Evolutionary conservation across 2,888 invertebrate species (phyloP), one percentile per base, ranked within the genome.

Genomic region (Drosophila lacicola): DNA sequence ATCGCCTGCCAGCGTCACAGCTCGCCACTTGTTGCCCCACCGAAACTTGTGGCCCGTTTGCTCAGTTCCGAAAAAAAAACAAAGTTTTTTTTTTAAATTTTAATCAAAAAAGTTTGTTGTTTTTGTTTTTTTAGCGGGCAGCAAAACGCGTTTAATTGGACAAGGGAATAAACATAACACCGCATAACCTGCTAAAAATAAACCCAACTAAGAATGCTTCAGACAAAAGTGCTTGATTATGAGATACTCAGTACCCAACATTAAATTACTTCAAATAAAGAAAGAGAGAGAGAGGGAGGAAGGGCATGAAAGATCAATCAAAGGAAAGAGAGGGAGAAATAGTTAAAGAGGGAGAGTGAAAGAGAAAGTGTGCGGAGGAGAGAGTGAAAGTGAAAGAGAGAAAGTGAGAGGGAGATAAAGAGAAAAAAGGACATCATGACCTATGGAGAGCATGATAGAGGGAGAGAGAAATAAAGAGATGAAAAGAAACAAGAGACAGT

Each of bases 61-160:
- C 55, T 47, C 80, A 45, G 63, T 69, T 61, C 66, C 63, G 49
- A 65, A 68, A 83, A 76, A 57, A 53, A 45, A n/a, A n/a, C n/a
- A n/a, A n/a, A n/a, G 84, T 81, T 83, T 63, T 73, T 82, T 85
- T 83, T 67, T 73, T 85, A 78, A 82, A 88, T 83, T 83, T 82
- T 88, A 83, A 83, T 83, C 88, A 85, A 83, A 83, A 83, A 83
- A 85, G 67, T 85, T 81, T 57, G 72, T 68, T 84, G 63, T 68
- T 29, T 29, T 8, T 82, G 67, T 71, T 75, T 78, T 41, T 29
- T 74, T 68, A 60, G 79, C 57, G 68, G 80, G 64, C 57, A 67
- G 75, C 76, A 79, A 84, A 82, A 73, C 63, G 84, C 77, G 82
- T 82, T 87, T 88, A 86, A 83, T 88, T 86, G 88, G 68, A 82